A percentile compares a stretch with the other conserved stretches of the same genome.
phyloP scores from a whole-genome alignment of 1,140 invertebrate genomes.

The Halyomorpha halys region DNA sequence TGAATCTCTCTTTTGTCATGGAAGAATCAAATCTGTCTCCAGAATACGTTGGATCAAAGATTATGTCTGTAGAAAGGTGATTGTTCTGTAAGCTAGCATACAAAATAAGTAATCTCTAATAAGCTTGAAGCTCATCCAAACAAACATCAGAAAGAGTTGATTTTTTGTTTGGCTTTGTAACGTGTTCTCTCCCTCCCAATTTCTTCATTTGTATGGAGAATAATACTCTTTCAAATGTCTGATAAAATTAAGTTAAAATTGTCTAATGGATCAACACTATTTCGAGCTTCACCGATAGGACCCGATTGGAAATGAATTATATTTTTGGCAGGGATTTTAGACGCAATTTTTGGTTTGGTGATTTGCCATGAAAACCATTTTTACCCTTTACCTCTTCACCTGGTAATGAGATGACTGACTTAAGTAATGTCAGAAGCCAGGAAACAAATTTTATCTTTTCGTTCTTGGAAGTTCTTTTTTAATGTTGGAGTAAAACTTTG shows the following conservation, averaged over 20 bases:
- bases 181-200: neutral
- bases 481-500: no score
- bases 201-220: neutral
- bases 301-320: neutral
- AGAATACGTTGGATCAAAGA: slow-evolving; percentile 29
- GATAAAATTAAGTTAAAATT: neutral
- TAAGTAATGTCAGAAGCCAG: no score
- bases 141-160: neutral
- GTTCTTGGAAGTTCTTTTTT: no score
- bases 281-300: neutral
- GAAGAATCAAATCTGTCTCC: slow-evolving; percentile 29
- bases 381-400: no score
- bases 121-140: slow-evolving; percentile 18
- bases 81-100: slow-evolving; percentile 30
- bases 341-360: no score
- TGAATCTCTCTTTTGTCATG: slow-evolving; percentile 33
- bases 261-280: neutral
- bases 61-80: slow-evolving; percentile 28
- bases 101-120: slow-evolving; percentile 29
- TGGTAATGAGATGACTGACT: no score
- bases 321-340: no score
- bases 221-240: neutral
- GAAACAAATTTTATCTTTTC: no score
- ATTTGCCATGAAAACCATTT: no score
- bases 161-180: neutral